Evolutionary conservation across 2,113 vertebrate species (phyloP).

Genomic region (Rutilus rutilus): DNA sequence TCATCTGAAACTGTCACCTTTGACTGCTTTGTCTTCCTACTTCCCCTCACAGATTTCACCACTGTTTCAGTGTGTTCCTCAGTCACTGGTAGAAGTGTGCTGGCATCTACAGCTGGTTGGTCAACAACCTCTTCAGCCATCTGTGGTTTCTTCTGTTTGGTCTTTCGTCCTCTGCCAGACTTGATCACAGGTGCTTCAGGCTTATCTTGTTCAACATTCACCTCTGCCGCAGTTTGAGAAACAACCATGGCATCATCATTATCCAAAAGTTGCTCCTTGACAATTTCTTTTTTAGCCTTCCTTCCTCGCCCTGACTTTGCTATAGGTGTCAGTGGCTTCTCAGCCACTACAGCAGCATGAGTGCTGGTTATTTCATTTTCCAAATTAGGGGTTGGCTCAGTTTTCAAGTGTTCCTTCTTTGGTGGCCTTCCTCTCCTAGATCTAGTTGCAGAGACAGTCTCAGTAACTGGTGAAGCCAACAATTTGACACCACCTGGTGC

Average conservation of each 20-base stretch:
- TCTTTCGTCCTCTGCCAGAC: slow-evolving; percentile 46
- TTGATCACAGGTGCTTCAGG: slow-evolving; percentile 40
- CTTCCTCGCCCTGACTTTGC: slow-evolving; percentile 48
- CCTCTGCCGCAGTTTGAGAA: background rate
- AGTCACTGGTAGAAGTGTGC: background rate
- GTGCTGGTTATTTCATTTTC: background rate
- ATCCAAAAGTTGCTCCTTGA: background rate
- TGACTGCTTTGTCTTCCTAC: slow-evolving; percentile 15
- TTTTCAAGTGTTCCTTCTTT: slow-evolving; percentile 6
- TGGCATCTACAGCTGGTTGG: slow-evolving; percentile 13
- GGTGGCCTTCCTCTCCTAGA: slow-evolving; percentile 20
- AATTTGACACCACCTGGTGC: background rate
- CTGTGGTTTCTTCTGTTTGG: slow-evolving; percentile 38
- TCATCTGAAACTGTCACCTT: slow-evolving; percentile 6
- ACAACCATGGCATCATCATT: slow-evolving; percentile 35
- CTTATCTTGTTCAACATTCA: slow-evolving; percentile 2
- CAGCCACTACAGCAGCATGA: background rate
- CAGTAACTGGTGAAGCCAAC: slow-evolving; percentile 10
- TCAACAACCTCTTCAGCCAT: slow-evolving; percentile 33
- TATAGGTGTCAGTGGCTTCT: slow-evolving; percentile 27
- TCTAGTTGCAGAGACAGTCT: slow-evolving; percentile 14
- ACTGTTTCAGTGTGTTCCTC: background rate
- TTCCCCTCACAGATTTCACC: slow-evolving; percentile 25
- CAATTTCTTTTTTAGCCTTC: slow-evolving; percentile 19
- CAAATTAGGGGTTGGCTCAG: background rate